Percentiles rank a stretch among this genome's conserved stretches.
phyloP scores from a whole-genome alignment of 2,888 invertebrate genomes.

The Caenorhabditis wallacei region DNA sequence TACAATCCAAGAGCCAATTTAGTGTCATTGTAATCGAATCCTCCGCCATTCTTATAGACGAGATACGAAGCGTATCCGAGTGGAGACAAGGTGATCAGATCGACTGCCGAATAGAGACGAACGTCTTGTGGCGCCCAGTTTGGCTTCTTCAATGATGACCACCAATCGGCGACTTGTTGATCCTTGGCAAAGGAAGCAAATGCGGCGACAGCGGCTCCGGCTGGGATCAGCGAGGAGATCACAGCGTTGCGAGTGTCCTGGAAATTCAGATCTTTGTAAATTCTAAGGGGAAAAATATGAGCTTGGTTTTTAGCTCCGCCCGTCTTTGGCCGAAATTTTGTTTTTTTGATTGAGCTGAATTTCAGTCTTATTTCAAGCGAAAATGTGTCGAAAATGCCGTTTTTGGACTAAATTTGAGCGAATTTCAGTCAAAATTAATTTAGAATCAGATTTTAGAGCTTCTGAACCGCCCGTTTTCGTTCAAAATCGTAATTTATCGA shows the following conservation, averaged over 20 bases:
- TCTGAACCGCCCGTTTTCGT: too few relatives aligned
- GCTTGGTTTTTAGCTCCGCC: too few relatives aligned
- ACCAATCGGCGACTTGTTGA: slow-evolving; percentile 71
- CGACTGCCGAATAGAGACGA: slow-evolving; percentile 74
- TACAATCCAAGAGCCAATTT: slow-evolving; percentile 77
- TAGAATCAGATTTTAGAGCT: too few relatives aligned
- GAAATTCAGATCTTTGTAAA: slow-evolving; percentile 19
- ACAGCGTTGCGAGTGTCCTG: slow-evolving; percentile 78
- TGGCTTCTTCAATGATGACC: slow-evolving; percentile 73
- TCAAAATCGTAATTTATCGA: too few relatives aligned
- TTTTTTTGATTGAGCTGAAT: too few relatives aligned
- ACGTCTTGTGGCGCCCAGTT: slow-evolving; percentile 76
- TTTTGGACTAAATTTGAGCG: too few relatives aligned
- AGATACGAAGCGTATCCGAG: slow-evolving; percentile 81
- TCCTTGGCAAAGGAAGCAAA: slow-evolving; percentile 69
- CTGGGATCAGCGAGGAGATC: slow-evolving; percentile 75
- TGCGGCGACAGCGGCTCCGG: slow-evolving; percentile 73
- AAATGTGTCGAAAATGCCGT: too few relatives aligned
- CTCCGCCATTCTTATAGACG: slow-evolving; percentile 81
- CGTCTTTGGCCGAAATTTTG: too few relatives aligned
- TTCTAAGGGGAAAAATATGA: too few relatives aligned
- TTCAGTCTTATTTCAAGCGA: too few relatives aligned
- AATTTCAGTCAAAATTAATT: too few relatives aligned
- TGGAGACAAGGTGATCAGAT: slow-evolving; percentile 75
- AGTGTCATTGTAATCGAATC: slow-evolving; percentile 81